Evolutionary conservation across 2,797 vertebrate genomes (phyloP).

Genomic region (Rhabdophis nuchalis): DNA sequence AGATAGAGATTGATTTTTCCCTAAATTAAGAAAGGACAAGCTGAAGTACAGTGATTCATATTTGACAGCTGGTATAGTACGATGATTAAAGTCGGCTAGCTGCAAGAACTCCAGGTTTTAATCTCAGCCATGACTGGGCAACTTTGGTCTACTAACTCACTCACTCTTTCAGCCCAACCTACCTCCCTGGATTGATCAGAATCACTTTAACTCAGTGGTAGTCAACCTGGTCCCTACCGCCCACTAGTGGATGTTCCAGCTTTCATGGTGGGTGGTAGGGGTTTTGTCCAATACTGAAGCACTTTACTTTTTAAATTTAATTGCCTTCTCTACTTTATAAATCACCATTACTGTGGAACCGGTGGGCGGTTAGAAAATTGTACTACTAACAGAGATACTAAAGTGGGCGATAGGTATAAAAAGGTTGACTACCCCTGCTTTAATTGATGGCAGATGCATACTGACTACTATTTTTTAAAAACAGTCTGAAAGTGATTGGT

Average conservation of each 20-base stretch:
- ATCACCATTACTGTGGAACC: no score
- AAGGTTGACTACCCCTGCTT: no score
- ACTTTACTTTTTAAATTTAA: no score
- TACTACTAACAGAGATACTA: no score
- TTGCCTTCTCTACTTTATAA: no score
- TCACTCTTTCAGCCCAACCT: neutral
- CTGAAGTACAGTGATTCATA: neutral
- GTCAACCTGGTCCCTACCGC: no score
- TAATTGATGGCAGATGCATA: neutral
- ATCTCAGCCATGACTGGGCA: neutral
- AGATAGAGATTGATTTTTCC: neutral
- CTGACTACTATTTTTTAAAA: neutral
- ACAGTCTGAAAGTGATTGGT: neutral
- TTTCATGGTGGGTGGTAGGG: no score
- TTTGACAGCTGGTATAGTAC: neutral
- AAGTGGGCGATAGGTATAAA: no score
- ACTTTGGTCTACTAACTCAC: neutral
- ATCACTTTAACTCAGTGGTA: neutral
- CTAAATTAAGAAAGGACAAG: neutral
- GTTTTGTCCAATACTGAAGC: no score
- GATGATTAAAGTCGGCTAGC: neutral
- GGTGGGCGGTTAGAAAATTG: no score
- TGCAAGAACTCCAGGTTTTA: neutral
- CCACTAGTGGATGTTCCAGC: no score
- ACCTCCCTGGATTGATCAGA: neutral